Base-by-base conservation (phyloP, 1,140 invertebrate genomes). In the Brachionus rotundiformis region DNA sequence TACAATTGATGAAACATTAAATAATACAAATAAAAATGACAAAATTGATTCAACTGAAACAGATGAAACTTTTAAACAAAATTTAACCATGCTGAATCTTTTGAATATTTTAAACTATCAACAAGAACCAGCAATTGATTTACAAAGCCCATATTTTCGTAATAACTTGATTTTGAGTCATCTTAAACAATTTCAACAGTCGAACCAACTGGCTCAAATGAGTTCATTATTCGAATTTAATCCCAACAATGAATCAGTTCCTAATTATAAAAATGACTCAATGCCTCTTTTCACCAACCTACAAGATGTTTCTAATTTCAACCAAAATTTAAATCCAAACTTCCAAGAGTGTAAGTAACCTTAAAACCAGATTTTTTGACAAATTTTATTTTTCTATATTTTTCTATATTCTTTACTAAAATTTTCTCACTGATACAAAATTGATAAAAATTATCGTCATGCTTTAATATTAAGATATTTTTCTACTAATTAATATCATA, bases 51-150 rank as follows among this genome's bases (percentile, higher is more conserved):
- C 63, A 23, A 13, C 5, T 36, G 33, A 36, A 4, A 68, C 27
- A 5, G n/a, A 16, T 19, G 63, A 68, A 5, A 36, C 29, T n/a
- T 68, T 68, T 1, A 36, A 33, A n/a, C 63, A 68, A 41, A 68
- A 68, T 68, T 31, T 68, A 8, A 68, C 29, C 33, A 36, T 68
- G 16, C 16, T 33, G 16, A 36, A 31, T 36, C 31, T 68, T 33
- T 68, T 68, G 33, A 68, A 68, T 68, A 19, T 68, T 19, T 68
- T 68, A 68, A 68, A 36, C 8, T 68, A 68, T 19, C 63, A 68
- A 68, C 63, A 68, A 68, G 29, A 68, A 36, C 29, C 27, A 68
- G 29, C 10, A 11, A 1, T 36, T 36, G 33, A 36, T n/a, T 0
- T 36, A 8, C 16, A 3, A 33, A 36, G 0, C 33, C 36, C 63